Evolutionary conservation across 2,113 vertebrate genomes (phyloP).

Genomic region (Peromyscus californicus): DNA sequence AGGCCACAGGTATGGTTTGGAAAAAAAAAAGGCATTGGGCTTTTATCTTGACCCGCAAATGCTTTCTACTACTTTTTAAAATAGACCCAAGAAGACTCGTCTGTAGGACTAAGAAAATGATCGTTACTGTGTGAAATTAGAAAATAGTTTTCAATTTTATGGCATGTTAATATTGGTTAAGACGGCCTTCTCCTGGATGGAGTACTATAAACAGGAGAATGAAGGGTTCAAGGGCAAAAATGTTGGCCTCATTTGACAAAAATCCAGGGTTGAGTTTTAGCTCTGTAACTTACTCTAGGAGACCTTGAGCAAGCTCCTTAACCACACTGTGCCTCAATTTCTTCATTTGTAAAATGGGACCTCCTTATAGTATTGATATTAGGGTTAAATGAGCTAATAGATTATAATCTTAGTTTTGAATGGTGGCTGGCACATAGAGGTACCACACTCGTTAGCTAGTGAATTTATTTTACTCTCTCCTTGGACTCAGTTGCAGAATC

Average conservation of each 20-base stretch:
- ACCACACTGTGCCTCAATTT: constrained; percentile 5
- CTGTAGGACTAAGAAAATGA: constrained; percentile 26
- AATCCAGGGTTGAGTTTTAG: neutral
- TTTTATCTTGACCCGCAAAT: constrained; percentile 55
- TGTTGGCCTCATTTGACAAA: neutral
- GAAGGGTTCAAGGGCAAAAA: constrained; percentile 11
- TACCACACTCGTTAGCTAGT: neutral
- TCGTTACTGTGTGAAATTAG: constrained; percentile 39
- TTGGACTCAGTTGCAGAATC: neutral
- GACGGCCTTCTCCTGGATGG: neutral
- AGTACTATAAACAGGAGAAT: constrained; percentile 32
- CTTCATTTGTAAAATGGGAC: constrained; percentile 53
- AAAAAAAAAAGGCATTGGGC: neutral
- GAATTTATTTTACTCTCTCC: constrained; percentile 18
- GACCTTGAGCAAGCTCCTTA: constrained; percentile 12
- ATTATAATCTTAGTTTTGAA: constrained; percentile 31
- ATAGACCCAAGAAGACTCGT: neutral
- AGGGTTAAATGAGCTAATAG: constrained; percentile 5
- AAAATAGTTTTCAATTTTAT: constrained; percentile 59
- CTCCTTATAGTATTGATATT: neutral
- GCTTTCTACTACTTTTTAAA: constrained; percentile 49
- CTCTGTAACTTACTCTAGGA: neutral
- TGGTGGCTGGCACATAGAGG: neutral
- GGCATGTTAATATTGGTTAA: constrained; percentile 14
- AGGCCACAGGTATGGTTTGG: constrained; percentile 64